Evolutionary conservation across 2,797 vertebrate species (phyloP), one percentile per base, ranked within the genome.

Genomic region (Chelmon rostratus): DNA sequence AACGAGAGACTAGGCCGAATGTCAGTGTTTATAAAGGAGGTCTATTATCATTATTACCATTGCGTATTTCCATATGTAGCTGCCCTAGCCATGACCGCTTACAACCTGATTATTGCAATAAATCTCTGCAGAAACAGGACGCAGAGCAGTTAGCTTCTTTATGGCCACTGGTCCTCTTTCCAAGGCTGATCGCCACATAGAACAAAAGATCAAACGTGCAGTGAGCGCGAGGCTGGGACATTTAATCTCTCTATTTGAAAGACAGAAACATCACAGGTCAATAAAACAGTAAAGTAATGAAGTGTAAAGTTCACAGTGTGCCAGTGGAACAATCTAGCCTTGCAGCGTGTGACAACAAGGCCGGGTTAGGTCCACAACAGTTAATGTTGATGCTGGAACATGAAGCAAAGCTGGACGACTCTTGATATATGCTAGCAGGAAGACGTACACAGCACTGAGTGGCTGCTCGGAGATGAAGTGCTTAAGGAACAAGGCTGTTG

Each of bases 141-240:
- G 5, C 64, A 86, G 84, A 87, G 76, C 78, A 85, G 72, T 86
- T 81, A 38, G 68, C 69, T 81, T 86, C 83, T 92, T 92, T 92
- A 91, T 83, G 80, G 78, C 76, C 70, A 68, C 68, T 50, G 31
- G 73, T 76, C 68, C 44, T 67, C 70, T 75, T 86, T 92, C 91
- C 88, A 92, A 85, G 79, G 67, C 61, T 73, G 75, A 92, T 87
- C 86, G 78, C 66, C 68, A 64, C 68, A 83, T 59, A 40, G 84
- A 87, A 91, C 63, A 54, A 93, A 91, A 90, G 80, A 92, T 90
- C 80, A 90, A 90, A 92, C 77, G 62, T 79, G 61, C 54, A 81
- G 74, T 7, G 75, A 84, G 65, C 16, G 11, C 78, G 74, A 83
- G 81, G 76, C 78, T 6, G 38, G 73, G 50, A 81, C 78, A 88